phyloP scores from a whole-genome alignment of 2,888 invertebrate species.

The Drosophila prolongata region DNA sequence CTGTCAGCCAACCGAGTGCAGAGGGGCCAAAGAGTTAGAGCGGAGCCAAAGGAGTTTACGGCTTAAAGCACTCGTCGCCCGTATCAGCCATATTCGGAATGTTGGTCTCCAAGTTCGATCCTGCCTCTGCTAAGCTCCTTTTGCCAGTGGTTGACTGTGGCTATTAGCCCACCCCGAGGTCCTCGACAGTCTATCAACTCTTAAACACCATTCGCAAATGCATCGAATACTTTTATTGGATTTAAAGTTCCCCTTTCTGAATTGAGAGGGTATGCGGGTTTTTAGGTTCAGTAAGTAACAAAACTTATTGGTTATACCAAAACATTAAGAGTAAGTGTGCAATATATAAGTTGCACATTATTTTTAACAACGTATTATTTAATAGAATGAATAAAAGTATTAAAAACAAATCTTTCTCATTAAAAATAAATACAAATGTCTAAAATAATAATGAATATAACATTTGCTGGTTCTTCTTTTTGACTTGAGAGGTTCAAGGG shows the following conservation, averaged over 20 bases:
- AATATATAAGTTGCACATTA: too few relatives aligned
- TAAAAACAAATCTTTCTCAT: too few relatives aligned
- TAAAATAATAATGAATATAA: too few relatives aligned
- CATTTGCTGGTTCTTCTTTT: too few relatives aligned
- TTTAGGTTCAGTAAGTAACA: neutral
- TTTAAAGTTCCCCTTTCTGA: neutral
- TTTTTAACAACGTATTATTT: too few relatives aligned
- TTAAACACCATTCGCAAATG: constrained; percentile 19
- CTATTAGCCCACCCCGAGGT: constrained; percentile 4
- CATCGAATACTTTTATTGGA: constrained; percentile 22
- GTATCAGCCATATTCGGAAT: constrained; percentile 9
- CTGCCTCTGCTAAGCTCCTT: constrained; percentile 2
- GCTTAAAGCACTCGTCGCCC: constrained; percentile 47
- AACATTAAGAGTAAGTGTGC: too few relatives aligned
- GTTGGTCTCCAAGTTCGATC: constrained; percentile 21
- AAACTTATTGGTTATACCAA: too few relatives aligned
- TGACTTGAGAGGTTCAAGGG: neutral
- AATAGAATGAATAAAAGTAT: too few relatives aligned
- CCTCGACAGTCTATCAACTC: constrained; percentile 10
- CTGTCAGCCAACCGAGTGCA: constrained; percentile 45
- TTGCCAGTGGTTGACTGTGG: neutral
- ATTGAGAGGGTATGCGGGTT: neutral
- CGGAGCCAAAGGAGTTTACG: constrained; percentile 8
- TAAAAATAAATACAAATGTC: neutral
- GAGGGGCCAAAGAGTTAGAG: neutral